Percentiles rank a stretch among this genome's conserved stretches.
phyloP scores from a whole-genome alignment of 2,888 invertebrate species.

The Cremastinae sp. region DNA sequence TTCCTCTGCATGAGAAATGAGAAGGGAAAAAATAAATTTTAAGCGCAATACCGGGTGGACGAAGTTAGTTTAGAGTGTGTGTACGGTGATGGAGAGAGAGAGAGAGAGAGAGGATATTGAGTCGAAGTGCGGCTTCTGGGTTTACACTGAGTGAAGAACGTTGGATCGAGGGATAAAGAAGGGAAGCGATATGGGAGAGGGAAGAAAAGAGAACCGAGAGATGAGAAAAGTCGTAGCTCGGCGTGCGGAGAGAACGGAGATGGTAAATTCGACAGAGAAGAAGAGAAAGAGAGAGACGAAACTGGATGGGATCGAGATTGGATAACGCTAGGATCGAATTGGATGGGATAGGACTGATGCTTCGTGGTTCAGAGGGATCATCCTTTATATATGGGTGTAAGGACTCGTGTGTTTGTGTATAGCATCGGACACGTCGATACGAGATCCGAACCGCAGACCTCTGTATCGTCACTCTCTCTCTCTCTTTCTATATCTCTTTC shows the following conservation, averaged over 20 bases:
- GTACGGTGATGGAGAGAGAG: constrained; percentile 16
- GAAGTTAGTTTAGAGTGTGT: constrained; percentile 1
- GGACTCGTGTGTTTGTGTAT: constrained; percentile 43
- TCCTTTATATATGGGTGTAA: constrained; percentile 17
- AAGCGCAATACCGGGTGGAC: background rate
- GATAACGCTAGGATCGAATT: constrained; percentile 72
- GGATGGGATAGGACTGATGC: constrained; percentile 66
- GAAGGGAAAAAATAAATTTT: background rate
- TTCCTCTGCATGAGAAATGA: too few species aligned
- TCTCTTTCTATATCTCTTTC: too few species aligned
- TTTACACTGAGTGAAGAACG: constrained; percentile 15
- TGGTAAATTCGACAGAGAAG: constrained; percentile 50
- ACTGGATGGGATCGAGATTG: constrained; percentile 70
- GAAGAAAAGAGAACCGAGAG: constrained; percentile 13
- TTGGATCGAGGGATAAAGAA: constrained; percentile 32
- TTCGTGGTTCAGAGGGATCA: constrained; percentile 41
- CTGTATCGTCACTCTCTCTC: constrained; percentile 6
- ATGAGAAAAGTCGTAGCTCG: constrained; percentile 18
- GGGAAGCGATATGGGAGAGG: constrained; percentile 1
- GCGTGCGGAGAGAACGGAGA: constrained; percentile 44
- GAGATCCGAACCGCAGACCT: background rate
- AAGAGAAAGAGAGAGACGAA: constrained; percentile 51
- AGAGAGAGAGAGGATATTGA: constrained; percentile 16
- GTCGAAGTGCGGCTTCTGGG: constrained; percentile 29
- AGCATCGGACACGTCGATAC: constrained; percentile 1